Evolutionary conservation across 2,888 invertebrate genomes (phyloP).

Genomic region (Drosophila infuscata): DNA sequence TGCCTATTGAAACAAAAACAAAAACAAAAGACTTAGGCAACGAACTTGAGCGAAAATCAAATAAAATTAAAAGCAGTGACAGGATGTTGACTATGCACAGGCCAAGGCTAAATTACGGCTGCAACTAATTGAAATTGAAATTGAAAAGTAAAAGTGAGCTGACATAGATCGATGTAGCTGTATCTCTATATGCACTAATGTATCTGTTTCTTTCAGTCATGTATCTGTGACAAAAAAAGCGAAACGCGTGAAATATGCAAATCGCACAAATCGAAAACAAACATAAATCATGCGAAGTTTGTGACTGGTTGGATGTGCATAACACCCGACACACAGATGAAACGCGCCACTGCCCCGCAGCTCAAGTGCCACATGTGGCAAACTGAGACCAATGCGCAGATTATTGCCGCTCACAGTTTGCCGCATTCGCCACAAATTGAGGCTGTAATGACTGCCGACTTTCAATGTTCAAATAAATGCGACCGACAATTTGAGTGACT

Average conservation of each 20-base stretch:
- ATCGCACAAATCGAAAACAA: constrained; percentile 71
- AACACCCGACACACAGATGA: constrained; percentile 14
- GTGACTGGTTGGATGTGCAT: constrained; percentile 18
- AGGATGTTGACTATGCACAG: constrained; percentile 26
- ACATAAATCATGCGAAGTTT: constrained; percentile 64
- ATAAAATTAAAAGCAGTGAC: background rate
- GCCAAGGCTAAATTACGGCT: constrained; percentile 52
- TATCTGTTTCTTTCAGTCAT: constrained; percentile 40
- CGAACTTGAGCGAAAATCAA: constrained; percentile 43
- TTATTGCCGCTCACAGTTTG: constrained; percentile 60
- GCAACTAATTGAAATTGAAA: constrained; percentile 59
- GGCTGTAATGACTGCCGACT: constrained; percentile 76
- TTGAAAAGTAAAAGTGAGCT: constrained; percentile 52
- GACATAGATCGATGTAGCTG: constrained; percentile 53
- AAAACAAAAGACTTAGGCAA: constrained; percentile 66
- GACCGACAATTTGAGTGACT: constrained; percentile 53
- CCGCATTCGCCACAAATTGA: constrained; percentile 71
- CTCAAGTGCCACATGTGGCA: constrained; percentile 72
- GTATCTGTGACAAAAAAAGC: constrained; percentile 52
- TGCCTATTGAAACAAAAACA: constrained; percentile 80
- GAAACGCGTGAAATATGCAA: constrained; percentile 79
- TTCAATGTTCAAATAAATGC: constrained; percentile 78
- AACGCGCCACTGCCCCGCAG: constrained; percentile 15
- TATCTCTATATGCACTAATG: constrained; percentile 17
- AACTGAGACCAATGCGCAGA: constrained; percentile 65